Percentiles rank a stretch among this genome's conserved stretches.
These are phyloP conservation scores for Macrobrachium nipponense DNA, from an alignment of 1,140 invertebrate species.

Conservation along the genomic window DNA sequence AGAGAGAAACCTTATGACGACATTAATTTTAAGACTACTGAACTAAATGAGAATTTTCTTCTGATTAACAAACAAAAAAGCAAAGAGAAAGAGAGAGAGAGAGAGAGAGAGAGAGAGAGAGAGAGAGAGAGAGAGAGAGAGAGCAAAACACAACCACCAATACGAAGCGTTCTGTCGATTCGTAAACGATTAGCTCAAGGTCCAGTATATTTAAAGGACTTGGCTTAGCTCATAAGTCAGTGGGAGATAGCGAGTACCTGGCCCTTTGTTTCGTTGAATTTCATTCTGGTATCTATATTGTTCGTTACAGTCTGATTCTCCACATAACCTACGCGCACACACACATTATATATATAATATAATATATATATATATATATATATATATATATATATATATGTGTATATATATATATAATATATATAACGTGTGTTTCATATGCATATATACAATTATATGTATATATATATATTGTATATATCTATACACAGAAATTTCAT, in stretches of 20 bases:
- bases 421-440: conserved; percentile 8
- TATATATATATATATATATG: conserved; percentile 36
- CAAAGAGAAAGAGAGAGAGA: too few relatives aligned
- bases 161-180: neutral
- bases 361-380: conserved; percentile 39
- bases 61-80: neutral
- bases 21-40: neutral
- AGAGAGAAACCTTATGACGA: too few relatives aligned
- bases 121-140: conserved; percentile 34
- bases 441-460: conserved; percentile 13
- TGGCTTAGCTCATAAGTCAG: too few relatives aligned
- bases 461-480: too few relatives aligned
- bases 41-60: neutral
- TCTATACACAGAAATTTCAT: too few relatives aligned
- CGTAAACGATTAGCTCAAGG: too few relatives aligned
- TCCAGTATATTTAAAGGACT: too few relatives aligned
- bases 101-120: neutral
- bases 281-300: too few relatives aligned
- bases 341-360: neutral
- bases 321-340: neutral
- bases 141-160: conserved; percentile 18
- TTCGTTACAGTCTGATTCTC: too few relatives aligned
- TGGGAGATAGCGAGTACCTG: too few relatives aligned
- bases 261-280: too few relatives aligned
- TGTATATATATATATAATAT: conserved; percentile 29